These are phyloP conservation scores for Uromys caudimaculatus DNA, from an alignment of 2,797 vertebrate genomes.

Conservation along the genomic window DNA sequence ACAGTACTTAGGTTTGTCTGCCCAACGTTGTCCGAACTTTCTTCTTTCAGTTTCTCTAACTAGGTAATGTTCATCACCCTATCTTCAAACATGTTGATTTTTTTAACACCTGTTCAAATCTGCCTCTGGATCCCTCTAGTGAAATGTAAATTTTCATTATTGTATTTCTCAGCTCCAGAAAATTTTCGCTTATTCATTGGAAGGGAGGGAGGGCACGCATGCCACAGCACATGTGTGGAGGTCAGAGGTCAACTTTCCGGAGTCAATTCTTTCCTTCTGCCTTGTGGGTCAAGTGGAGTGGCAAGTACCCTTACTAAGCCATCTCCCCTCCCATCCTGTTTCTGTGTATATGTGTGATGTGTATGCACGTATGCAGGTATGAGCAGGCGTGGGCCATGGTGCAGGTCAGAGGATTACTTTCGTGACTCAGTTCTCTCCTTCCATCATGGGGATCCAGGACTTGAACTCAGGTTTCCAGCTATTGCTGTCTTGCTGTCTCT, in stretches of 20 bases:
- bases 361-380: fast-evolving
- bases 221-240: not conserved
- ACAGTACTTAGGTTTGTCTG: not conserved
- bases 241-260: not conserved
- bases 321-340: not conserved
- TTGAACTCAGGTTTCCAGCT: not conserved
- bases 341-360: not conserved
- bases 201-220: not conserved
- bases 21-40: not conserved
- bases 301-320: not conserved
- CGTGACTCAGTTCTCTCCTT: not conserved
- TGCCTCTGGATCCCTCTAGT: not conserved
- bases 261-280: not conserved
- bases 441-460: not conserved
- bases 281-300: not conserved
- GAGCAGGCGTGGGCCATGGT: not conserved
- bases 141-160: not conserved
- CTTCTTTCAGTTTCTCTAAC: not conserved
- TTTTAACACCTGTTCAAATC: not conserved
- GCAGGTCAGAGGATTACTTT: not conserved
- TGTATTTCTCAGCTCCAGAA: not conserved
- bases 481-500: no score
- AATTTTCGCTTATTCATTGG: not conserved
- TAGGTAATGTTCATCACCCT: not conserved
- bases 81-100: not conserved